These are phyloP conservation scores for Drosophila paramelanica DNA, from an alignment of 2,888 invertebrate species.

Conservation along the genomic window DNA sequence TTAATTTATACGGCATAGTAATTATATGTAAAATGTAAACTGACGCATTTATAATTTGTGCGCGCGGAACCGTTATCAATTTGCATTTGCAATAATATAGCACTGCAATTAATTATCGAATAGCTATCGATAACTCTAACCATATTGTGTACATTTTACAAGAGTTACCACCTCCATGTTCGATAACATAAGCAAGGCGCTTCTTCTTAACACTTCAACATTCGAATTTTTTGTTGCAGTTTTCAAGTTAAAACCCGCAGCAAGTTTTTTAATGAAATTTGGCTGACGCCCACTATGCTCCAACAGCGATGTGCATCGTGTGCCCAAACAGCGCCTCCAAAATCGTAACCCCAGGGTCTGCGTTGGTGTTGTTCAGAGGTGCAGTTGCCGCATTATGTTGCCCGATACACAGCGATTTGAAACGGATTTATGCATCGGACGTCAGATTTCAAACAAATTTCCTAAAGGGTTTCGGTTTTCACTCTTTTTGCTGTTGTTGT, in stretches of 20 bases:
- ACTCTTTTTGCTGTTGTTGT: constrained; percentile 32
- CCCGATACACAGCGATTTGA: constrained; percentile 60
- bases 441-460: constrained; percentile 68
- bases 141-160: background rate
- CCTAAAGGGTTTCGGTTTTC: constrained; percentile 79
- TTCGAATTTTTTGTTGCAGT: background rate
- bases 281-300: constrained; percentile 53
- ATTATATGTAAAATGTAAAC: no score
- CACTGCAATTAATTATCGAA: background rate
- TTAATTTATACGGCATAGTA: no score
- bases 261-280: constrained; percentile 30
- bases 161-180: no score
- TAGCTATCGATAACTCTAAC: background rate
- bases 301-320: constrained; percentile 33
- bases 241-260: background rate
- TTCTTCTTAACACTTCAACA: constrained; percentile 1
- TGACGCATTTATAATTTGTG: background rate
- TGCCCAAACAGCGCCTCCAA: constrained; percentile 57
- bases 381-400: constrained; percentile 63
- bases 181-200: background rate
- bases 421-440: constrained; percentile 73
- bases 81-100: no score
- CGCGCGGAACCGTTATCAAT: background rate
- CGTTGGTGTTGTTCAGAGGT: constrained; percentile 66
- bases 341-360: constrained; percentile 60